Evolutionary conservation across 2,797 vertebrate genomes (phyloP).

Genomic region (Aphelocoma californica): DNA sequence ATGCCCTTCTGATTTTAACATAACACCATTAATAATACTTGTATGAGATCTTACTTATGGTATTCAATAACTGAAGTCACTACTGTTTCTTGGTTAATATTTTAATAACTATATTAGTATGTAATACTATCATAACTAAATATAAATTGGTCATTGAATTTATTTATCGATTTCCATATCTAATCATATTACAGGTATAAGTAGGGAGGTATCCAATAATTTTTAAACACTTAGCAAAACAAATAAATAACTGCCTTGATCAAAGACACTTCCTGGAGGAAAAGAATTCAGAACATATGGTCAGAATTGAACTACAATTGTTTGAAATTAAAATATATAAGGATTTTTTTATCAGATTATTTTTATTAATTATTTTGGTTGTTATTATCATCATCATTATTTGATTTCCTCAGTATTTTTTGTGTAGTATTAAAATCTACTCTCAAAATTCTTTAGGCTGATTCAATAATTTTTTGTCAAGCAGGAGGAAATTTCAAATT

Average conservation of each 20-base stretch:
- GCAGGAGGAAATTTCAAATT: background rate
- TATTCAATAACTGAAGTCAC: background rate
- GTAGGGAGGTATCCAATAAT: background rate
- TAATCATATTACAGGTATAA: background rate
- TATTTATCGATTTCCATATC: background rate
- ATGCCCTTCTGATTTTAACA: background rate
- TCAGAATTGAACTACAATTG: background rate
- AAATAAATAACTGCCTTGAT: constrained; percentile 13
- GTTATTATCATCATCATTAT: background rate
- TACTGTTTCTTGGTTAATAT: background rate
- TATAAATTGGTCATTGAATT: background rate
- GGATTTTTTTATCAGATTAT: background rate
- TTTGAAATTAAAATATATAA: constrained; percentile 1
- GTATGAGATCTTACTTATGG: background rate
- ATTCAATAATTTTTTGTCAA: background rate
- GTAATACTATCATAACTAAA: background rate
- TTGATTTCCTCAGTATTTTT: background rate
- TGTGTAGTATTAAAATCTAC: background rate
- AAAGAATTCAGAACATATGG: constrained; percentile 3
- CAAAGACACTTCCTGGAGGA: background rate
- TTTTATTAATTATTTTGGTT: background rate
- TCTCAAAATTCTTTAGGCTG: background rate
- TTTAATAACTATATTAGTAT: background rate
- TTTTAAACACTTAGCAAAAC: constrained; percentile 25
- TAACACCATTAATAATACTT: background rate